Percentiles rank a stretch among this genome's conserved stretches.
Conservation (phyloP, 1,140 invertebrate species). For the Drosophila yakuba region DNA sequence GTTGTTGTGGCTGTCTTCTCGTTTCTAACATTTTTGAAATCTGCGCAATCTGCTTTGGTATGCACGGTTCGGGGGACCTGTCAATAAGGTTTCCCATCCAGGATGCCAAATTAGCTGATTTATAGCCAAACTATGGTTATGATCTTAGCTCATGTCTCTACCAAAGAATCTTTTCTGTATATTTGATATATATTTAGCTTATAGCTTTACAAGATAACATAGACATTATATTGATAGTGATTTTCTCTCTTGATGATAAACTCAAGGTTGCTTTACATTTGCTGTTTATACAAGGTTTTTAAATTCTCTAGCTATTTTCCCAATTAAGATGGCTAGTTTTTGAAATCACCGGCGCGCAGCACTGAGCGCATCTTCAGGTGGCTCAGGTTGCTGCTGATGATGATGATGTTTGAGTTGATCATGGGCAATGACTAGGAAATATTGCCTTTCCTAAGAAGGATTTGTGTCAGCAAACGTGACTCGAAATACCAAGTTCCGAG, state of each 20-base stretch:
- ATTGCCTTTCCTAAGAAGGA: conserved; percentile 81
- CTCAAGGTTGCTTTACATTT: too few relatives aligned
- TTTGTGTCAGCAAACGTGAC: conserved; percentile 82
- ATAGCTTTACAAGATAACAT: too few relatives aligned
- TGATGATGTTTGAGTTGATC: conserved; percentile 65
- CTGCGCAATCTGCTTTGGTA: conserved; percentile 78
- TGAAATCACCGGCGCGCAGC: neutral
- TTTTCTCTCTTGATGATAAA: too few relatives aligned
- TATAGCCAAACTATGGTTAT: neutral
- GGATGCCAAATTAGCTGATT: conserved; percentile 1
- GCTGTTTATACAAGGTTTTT: too few relatives aligned
- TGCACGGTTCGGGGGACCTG: conserved; percentile 56
- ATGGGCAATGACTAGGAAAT: conserved; percentile 75
- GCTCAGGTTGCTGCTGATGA: conserved; percentile 51
- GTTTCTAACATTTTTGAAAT: conserved; percentile 77
- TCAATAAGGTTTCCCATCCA: conserved; percentile 49
- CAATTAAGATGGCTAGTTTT: neutral
- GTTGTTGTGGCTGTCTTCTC: conserved; percentile 37
- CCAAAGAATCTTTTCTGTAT: too few relatives aligned
- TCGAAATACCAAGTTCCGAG: conserved; percentile 69
- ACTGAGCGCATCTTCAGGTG: conserved; percentile 30
- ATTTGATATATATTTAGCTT: too few relatives aligned
- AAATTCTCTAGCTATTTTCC: neutral
- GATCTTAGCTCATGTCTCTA: too few relatives aligned
- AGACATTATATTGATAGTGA: too few relatives aligned